These are phyloP conservation scores for Solenopsis invicta DNA, from an alignment of 1,140 invertebrate species.

Conservation along the genomic window DNA sequence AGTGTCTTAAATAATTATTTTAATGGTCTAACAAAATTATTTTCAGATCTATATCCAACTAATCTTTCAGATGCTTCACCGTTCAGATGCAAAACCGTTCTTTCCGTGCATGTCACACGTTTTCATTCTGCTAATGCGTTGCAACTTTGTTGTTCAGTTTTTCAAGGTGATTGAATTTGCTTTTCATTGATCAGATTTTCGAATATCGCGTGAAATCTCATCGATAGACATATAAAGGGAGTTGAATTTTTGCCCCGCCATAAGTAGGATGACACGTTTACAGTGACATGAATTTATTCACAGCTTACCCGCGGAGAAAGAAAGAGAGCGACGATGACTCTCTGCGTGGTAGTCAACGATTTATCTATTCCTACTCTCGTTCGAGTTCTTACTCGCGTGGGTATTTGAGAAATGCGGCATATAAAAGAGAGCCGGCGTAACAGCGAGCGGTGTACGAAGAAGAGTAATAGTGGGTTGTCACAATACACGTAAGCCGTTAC, in stretches of 20 bases:
- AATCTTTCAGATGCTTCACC: no score
- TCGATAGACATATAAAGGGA: conserved; percentile 11
- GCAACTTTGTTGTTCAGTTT: conserved; percentile 13
- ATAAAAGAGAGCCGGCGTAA: conserved; percentile 57
- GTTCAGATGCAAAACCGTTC: no score
- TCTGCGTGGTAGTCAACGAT: conserved; percentile 28
- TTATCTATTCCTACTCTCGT: conserved; percentile 65
- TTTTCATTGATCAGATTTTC: not conserved
- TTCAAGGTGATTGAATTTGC: conserved; percentile 25
- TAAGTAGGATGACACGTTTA: conserved; percentile 52
- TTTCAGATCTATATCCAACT: no score
- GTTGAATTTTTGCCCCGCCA: conserved; percentile 11
- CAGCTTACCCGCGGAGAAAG: not conserved
- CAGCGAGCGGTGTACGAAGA: conserved; percentile 38
- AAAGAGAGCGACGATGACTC: conserved; percentile 36
- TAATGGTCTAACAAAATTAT: no score
- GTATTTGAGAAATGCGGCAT: conserved; percentile 61
- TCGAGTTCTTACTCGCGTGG: conserved; percentile 45
- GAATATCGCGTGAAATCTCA: conserved; percentile 1
- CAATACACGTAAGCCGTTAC: conserved; percentile 67
- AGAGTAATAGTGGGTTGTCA: conserved; percentile 66
- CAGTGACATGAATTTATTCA: conserved; percentile 55
- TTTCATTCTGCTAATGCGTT: conserved; percentile 4
- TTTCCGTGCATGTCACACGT: not conserved
- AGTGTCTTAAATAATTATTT: no score